A percentile compares a stretch with the other conserved stretches of the same genome.
phyloP scores from a whole-genome alignment of 1,140 invertebrate species.

The Formica selysi region DNA sequence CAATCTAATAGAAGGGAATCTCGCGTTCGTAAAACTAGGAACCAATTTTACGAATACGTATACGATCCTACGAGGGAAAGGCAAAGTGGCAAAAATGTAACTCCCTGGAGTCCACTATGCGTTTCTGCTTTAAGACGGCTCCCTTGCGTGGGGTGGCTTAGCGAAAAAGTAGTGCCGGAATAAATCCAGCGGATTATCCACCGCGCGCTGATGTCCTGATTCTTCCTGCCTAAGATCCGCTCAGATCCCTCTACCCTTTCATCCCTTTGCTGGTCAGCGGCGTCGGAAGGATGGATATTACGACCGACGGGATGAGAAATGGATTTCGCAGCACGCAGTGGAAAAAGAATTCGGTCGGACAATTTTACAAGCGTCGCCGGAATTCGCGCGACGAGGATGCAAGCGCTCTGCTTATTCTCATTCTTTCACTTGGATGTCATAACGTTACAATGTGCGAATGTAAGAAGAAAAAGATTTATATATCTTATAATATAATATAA shows the following conservation, averaged over 20 bases:
- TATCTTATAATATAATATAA: too few species aligned
- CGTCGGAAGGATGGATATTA: constrained; percentile 44
- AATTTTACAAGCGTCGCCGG: constrained; percentile 20
- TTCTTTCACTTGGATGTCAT: background rate
- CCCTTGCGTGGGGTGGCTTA: constrained; percentile 56
- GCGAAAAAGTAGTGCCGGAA: constrained; percentile 70
- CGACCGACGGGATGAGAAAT: background rate
- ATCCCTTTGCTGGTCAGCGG: constrained; percentile 38
- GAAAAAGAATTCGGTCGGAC: background rate
- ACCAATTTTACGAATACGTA: constrained; percentile 51
- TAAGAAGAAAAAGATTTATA: background rate
- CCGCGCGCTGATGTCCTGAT: constrained; percentile 58
- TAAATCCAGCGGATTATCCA: constrained; percentile 73
- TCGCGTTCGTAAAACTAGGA: constrained; percentile 52
- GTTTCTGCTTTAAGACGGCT: constrained; percentile 62
- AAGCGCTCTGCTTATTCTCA: background rate
- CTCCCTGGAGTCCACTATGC: constrained; percentile 67
- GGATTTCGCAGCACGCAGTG: constrained; percentile 17
- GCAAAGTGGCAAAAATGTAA: constrained; percentile 68
- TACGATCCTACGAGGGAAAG: background rate
- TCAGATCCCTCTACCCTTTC: constrained; percentile 32
- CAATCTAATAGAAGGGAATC: constrained; percentile 36
- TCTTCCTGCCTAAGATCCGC: constrained; percentile 35
- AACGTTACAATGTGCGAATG: background rate
- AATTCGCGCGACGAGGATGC: constrained; percentile 12